Evolutionary conservation across 2,888 invertebrate species (phyloP), one percentile per base, ranked within the genome.

Genomic region (Drosophila infuscata): DNA sequence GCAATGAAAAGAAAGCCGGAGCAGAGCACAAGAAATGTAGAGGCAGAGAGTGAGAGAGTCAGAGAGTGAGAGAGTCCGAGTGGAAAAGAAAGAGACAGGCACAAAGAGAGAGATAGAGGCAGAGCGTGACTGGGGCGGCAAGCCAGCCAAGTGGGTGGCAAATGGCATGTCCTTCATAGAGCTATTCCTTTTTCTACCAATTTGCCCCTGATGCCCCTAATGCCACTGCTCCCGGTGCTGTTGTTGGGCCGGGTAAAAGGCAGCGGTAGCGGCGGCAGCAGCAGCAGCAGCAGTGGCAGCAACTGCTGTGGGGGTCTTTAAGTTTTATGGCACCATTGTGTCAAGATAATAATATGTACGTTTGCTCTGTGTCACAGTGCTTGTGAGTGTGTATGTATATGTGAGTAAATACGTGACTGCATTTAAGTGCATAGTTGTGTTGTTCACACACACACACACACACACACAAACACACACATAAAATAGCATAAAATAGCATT

Each of bases 281-380:
- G 38, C 7, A 3, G 66, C 68, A 53, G 51, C 36, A 36, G 71
- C 58, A 67, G 30, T 43, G 69, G 49, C 69, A 71, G 63, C 65
- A 75, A 81, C 78, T 83, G 89, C 82, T 86, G 72, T 83, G 85
- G 88, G 84, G 88, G 83, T 89, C 90, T 87, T 91, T 91, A 86
- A 88, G 86, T 88, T 90, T 91, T 88, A 90, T 91, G 90, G 90
- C 87, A 84, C 90, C 89, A 90, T 87, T 89, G 89, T 88, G 89
- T 90, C 91, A 90, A 88, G 89, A 91, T 89, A 91, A 90, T 89
- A 91, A 87, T 89, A 89, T 81, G 87, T 84, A 88, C 83, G 88
- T 76, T 49, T 69, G 62, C 60, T 57, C n/a, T 70, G 30, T 62
- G 62, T 65, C 41, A 6, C 46, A 52, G 38, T 65, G n/a, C 25